Conservation (phyloP, 1,140 invertebrate genomes). For the Procambarus clarkii region DNA sequence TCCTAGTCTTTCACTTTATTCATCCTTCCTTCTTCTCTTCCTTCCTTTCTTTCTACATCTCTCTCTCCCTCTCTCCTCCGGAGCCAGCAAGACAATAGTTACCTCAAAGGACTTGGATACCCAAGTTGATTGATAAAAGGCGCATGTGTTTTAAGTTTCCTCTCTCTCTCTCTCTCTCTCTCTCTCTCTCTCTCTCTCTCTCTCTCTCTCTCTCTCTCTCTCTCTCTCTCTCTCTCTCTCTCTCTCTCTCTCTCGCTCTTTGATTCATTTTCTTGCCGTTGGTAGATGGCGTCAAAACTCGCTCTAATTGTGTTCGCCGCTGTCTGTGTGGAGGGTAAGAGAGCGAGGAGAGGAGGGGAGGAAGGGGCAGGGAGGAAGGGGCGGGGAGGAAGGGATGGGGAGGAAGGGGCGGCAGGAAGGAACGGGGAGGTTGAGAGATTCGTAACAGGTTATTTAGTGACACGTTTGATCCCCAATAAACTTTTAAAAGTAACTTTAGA, state of each 20-base stretch:
- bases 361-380: no score
- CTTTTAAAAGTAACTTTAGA: no score
- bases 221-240: background rate
- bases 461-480: no score
- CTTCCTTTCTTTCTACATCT: background rate
- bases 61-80: background rate
- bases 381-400: no score
- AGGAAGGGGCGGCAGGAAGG: no score
- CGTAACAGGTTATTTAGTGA: no score
- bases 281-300: background rate
- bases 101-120: no score
- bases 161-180: background rate
- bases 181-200: background rate
- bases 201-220: background rate
- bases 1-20: no score
- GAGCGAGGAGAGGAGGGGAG: no score
- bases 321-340: conserved; percentile 5
- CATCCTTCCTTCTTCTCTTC: background rate
- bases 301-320: background rate
- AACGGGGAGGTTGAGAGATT: no score
- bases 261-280: background rate
- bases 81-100: no score
- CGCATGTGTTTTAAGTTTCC: background rate
- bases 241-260: background rate
- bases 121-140: no score